phyloP scores from a whole-genome alignment of 2,888 invertebrate genomes.

The Gryllus longicercus region DNA sequence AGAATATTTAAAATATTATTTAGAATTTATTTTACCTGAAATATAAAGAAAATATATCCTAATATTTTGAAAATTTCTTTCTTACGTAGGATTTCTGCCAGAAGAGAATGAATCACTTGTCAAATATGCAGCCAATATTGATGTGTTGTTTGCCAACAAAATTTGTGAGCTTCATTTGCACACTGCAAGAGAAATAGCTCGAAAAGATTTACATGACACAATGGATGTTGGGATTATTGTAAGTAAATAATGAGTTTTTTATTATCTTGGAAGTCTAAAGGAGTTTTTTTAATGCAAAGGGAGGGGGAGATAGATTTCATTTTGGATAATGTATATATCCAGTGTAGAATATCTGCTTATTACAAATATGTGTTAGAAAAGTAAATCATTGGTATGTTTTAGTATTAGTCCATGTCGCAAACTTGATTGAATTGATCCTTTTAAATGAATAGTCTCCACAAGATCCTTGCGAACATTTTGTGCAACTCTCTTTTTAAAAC shows the following conservation, averaged over 20 bases:
- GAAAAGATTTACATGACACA: conserved; percentile 74
- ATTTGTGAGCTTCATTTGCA: conserved; percentile 68
- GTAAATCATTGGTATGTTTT: no score
- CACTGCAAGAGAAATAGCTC: conserved; percentile 68
- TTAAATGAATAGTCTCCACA: no score
- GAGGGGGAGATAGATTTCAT: no score
- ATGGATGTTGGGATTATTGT: conserved; percentile 48
- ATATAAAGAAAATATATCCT: no score
- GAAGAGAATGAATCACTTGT: conserved; percentile 57
- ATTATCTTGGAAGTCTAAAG: conserved; percentile 28
- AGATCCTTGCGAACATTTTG: no score
- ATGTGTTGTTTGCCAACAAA: conserved; percentile 71
- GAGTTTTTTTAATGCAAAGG: no score
- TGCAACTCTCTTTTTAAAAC: no score
- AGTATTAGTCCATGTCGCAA: no score
- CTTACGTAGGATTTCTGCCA: conserved; percentile 53
- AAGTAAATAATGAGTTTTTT: conserved; percentile 21
- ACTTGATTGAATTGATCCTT: no score
- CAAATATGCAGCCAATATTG: conserved; percentile 69
- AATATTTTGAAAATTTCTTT: background rate
- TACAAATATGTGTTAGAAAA: background rate
- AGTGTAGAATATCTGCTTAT: no score
- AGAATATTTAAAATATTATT: no score
- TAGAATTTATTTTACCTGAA: background rate
- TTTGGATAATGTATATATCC: no score